Base-by-base conservation (phyloP, 2,797 vertebrate species). In the Alca torda region DNA sequence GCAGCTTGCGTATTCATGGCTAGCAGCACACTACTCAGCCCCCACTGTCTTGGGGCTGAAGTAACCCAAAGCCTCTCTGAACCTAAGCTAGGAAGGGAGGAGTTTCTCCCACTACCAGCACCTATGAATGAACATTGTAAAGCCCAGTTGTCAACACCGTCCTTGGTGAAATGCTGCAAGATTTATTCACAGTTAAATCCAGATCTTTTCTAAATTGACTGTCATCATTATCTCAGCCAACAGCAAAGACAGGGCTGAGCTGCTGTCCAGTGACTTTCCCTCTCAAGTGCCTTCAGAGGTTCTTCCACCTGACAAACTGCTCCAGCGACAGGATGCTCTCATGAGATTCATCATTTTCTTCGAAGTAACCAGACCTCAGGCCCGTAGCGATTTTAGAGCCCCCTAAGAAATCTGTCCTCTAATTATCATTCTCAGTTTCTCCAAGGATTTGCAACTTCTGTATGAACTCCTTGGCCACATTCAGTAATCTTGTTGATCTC, bases 341-440 rank as follows among this genome's bases (percentile, higher is more conserved):
- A 16, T 12, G 45, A 72, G 35, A 35, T 13, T 50, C 39, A 50
- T 13, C 11, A 8, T 53, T 63, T 76, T 10, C 74, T 70, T 67
- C 0, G 0, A 31, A 43, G 37, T 31, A 57, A 43, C 43, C 57
- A 91, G 53, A 67, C 9, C n/a, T 75, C 48, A 59, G 43, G 7
- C 6, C 23, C 1, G 0, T 13, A 1, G 0, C 37, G 57, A 37
- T 75, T 83, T 57, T 33, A 83, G 37, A 75, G 26, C 3, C 9
- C 23, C 17, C 43, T 70, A 48, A 43, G 43, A 72, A 70, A 48
- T 41, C 21, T 1, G 35, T 57, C 24, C 17, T 84, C 5, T 48
- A 61, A 61, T n/a, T 76, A 45, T 39, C 13, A n/a, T n/a, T 73
- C 35, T 37, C 2, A 0, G 6, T 80, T 75, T 61, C 31, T 16